A percentile compares a stretch with the other conserved stretches of the same genome.
These are phyloP conservation scores for Atta cephalotes DNA, from an alignment of 1,140 invertebrate genomes.

Conservation along the genomic window DNA sequence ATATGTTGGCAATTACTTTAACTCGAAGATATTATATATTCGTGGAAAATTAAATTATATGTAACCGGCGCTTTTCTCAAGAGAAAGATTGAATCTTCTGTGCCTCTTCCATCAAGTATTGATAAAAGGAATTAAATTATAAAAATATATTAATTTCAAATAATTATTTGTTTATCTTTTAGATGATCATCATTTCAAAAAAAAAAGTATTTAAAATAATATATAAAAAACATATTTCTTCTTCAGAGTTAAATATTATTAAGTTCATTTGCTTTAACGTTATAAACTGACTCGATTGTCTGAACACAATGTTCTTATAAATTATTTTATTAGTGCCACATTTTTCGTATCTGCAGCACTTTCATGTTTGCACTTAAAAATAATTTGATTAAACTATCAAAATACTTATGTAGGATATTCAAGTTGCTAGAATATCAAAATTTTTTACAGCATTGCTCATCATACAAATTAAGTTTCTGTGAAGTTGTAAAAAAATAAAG, in stretches of 20 bases:
- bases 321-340: not conserved
- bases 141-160: conserved; percentile 6
- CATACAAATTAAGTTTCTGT: too few relatives aligned
- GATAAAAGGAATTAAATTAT: conserved; percentile 1
- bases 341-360: not conserved
- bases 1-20: conserved; percentile 41
- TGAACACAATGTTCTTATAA: not conserved
- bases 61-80: not conserved
- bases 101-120: not conserved
- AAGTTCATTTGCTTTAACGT: not conserved
- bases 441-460: too few relatives aligned
- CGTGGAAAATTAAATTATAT: conserved; percentile 26
- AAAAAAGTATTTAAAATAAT: not conserved
- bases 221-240: not conserved
- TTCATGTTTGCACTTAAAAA: not conserved
- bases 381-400: too few relatives aligned
- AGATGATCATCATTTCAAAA: not conserved
- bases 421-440: too few relatives aligned
- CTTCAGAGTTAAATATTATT: not conserved
- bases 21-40: conserved; percentile 38
- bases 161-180: not conserved
- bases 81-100: conserved; percentile 18
- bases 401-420: too few relatives aligned
- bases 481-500: too few relatives aligned
- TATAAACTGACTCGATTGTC: not conserved